Conservation (phyloP, 2,888 invertebrate species). For the Tipula helvola region DNA sequence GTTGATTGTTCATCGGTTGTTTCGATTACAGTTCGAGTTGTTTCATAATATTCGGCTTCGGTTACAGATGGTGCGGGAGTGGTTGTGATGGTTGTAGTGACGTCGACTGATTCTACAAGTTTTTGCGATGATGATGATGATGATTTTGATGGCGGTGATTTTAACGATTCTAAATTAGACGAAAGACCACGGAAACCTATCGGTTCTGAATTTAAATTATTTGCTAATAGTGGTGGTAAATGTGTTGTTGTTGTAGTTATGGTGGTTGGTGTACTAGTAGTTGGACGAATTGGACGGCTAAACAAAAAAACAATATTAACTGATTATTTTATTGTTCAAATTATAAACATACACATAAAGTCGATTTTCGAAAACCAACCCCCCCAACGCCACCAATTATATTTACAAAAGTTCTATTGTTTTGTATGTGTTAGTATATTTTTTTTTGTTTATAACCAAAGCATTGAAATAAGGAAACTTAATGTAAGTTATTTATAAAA, state of each 20-base stretch:
- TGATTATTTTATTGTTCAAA: not conserved
- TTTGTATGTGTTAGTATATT: not conserved
- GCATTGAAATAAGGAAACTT: not conserved
- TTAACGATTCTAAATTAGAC: not conserved
- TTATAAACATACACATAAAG: not conserved
- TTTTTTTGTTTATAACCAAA: not conserved
- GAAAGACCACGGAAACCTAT: not conserved
- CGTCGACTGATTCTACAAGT: conserved; percentile 14
- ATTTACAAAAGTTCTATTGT: not conserved
- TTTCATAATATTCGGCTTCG: not conserved
- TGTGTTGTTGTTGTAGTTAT: conserved; percentile 23
- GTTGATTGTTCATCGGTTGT: conserved; percentile 7
- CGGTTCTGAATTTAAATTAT: not conserved
- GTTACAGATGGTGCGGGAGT: not conserved
- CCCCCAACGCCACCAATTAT: conserved; percentile 9
- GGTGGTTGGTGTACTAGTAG: conserved; percentile 18
- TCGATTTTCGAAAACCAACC: not conserved
- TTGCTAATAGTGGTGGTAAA: conserved; percentile 17
- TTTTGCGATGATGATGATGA: not conserved
- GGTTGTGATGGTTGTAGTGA: conserved; percentile 14
- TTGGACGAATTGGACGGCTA: conserved; percentile 29
- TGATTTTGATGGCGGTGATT: not conserved
- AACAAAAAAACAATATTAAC: conserved; percentile 12
- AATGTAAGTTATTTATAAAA: not conserved
- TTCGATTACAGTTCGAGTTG: conserved; percentile 16